Base-by-base conservation (phyloP, 2,888 invertebrate genomes). In the Lampropteryx suffumata region DNA sequence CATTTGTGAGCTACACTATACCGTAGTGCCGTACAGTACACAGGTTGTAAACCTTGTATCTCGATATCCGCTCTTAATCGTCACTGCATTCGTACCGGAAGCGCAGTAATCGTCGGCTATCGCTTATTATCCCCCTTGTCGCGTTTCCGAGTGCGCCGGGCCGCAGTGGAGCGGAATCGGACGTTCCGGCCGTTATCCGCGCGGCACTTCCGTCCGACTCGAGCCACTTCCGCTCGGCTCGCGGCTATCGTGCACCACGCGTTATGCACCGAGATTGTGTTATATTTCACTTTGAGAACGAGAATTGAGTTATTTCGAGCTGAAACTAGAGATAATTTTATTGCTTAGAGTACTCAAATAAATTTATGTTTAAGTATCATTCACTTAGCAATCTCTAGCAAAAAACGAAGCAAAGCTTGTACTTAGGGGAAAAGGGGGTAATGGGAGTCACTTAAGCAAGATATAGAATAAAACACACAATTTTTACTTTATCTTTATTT, bases 101-200 rank as follows among this genome's bases (percentile, higher is more conserved):
- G 28, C 30, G 28, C 33, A 40, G 33, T 47, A 48, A 41, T 46
- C 21, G 33, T 35, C 29, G 33, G 39, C 33, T 40, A 47, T 43
- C 47, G 59, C 67, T 71, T 69, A 73, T 73, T 73, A 75, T 70
- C 72, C 63, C 53, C 62, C 53, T 55, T 55, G 61, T 68, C 65
- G 59, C 60, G 64, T 59, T 57, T 64, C 69, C 70, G 67, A 53
- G 69, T 70, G 73, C 70, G 67, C 36, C 73, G 78, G 75, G 70
- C 66, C 63, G 62, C 67, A 65, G 65, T 62, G 65, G 54, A 56
- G 42, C 71, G 73, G 69, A 72, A 71, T 71, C 80, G 82, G 78
- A 69, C 78, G 82, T 84, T 82, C 80, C 82, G 81, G 79, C 62
- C 79, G 83, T 82, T 82, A 85, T 83, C 82, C 78, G 69, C 73